phyloP scores from a whole-genome alignment of 2,888 invertebrate genomes.

The Prosopocoilus inquinatus region DNA sequence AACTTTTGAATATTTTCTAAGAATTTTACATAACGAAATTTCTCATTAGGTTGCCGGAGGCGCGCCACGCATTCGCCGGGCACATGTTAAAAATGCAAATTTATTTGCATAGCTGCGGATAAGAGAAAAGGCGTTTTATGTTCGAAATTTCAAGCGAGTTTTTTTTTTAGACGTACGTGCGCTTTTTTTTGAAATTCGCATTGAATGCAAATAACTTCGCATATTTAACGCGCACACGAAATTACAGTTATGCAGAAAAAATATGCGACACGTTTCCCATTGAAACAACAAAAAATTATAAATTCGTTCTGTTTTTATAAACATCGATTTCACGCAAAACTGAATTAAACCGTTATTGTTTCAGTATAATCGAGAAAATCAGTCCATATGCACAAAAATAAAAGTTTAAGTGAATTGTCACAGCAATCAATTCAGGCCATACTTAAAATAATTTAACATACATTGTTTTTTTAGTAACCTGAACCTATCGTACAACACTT shows the following conservation, averaged over 20 bases:
- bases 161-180: background rate
- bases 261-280: background rate
- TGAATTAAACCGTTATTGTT: too few species aligned
- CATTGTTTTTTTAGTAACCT: too few species aligned
- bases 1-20: slow-evolving; percentile 13
- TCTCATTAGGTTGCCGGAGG: slow-evolving; percentile 2
- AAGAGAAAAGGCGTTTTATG: slow-evolving; percentile 1
- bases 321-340: too few species aligned
- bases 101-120: background rate
- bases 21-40: slow-evolving; percentile 11
- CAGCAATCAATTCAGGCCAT: too few species aligned
- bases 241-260: background rate
- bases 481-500: too few species aligned
- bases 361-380: too few species aligned
- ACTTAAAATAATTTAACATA: too few species aligned
- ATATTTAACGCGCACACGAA: background rate
- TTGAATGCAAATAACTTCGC: background rate
- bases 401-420: too few species aligned
- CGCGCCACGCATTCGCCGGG: background rate
- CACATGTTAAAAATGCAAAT: background rate
- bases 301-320: background rate
- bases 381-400: too few species aligned
- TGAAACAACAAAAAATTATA: background rate
- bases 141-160: background rate
- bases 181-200: background rate